A percentile compares a stretch with the other conserved stretches of the same genome.
These are phyloP conservation scores for Stegophylla sp. DNA, from an alignment of 2,888 invertebrate genomes.

Conservation along the genomic window DNA sequence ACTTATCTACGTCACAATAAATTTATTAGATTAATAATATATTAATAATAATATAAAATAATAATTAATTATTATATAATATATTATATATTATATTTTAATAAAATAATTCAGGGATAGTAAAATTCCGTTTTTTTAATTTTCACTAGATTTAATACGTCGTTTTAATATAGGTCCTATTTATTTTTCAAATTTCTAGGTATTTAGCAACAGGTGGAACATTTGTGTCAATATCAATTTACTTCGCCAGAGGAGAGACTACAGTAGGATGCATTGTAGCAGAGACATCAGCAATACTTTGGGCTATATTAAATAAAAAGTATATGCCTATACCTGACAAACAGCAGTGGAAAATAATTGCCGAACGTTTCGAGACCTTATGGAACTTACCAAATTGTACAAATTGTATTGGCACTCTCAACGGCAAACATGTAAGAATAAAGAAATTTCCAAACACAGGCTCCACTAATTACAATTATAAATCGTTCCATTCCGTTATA, in stretches of 20 bases:
- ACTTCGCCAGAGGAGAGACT: slow-evolving; percentile 4
- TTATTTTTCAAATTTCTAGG: not conserved
- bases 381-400: slow-evolving; percentile 17
- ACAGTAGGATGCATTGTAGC: not conserved
- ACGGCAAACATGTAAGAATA: slow-evolving; percentile 7
- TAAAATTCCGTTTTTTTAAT: too few relatives aligned
- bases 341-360: not conserved
- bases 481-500: not conserved
- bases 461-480: slow-evolving; percentile 14
- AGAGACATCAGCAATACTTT: slow-evolving; percentile 7
- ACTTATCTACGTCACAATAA: too few relatives aligned
- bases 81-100: not conserved
- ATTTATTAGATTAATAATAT: too few relatives aligned
- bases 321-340: not conserved
- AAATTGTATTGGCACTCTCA: not conserved
- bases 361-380: not conserved
- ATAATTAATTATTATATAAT: not conserved
- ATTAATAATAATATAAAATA: too few relatives aligned
- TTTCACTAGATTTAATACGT: too few relatives aligned
- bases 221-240: slow-evolving; percentile 9
- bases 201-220: not conserved
- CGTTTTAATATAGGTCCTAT: not conserved
- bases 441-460: not conserved
- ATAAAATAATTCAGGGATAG: not conserved
- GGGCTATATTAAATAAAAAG: not conserved